These are phyloP conservation scores for Eurystomus gularis DNA, from an alignment of 2,113 vertebrate species.

Conservation along the genomic window DNA sequence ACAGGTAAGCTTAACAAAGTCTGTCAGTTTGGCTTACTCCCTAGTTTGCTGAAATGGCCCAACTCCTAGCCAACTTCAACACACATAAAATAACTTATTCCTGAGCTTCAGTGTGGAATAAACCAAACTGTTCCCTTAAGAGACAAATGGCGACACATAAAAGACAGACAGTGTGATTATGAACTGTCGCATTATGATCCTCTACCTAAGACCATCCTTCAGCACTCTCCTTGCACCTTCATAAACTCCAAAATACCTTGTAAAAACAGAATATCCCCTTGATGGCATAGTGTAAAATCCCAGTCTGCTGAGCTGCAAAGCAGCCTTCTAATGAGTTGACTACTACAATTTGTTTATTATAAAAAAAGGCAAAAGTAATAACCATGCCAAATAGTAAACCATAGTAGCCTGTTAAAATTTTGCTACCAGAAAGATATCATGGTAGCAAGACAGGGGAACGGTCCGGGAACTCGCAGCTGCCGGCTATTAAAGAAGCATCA, in stretches of 20 bases:
- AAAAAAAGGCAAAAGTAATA: not conserved
- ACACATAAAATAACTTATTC: not conserved
- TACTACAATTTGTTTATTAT: not conserved
- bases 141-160: not conserved
- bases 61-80: not conserved
- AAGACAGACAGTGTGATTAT: not conserved
- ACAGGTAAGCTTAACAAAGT: not conserved
- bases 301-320: not conserved
- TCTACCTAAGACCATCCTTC: not conserved
- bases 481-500: not conserved
- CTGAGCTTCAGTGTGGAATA: not conserved
- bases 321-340: not conserved
- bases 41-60: not conserved
- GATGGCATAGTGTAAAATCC: not conserved
- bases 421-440: not conserved
- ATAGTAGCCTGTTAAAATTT: not conserved
- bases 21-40: not conserved
- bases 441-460: not conserved
- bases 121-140: not conserved
- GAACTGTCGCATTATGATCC: not conserved
- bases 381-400: not conserved
- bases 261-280: not conserved
- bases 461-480: not conserved
- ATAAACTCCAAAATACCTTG: not conserved
- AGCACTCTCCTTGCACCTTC: not conserved